Conservation (phyloP, 2,888 invertebrate species). For the Aspidiotus rigidus region DNA sequence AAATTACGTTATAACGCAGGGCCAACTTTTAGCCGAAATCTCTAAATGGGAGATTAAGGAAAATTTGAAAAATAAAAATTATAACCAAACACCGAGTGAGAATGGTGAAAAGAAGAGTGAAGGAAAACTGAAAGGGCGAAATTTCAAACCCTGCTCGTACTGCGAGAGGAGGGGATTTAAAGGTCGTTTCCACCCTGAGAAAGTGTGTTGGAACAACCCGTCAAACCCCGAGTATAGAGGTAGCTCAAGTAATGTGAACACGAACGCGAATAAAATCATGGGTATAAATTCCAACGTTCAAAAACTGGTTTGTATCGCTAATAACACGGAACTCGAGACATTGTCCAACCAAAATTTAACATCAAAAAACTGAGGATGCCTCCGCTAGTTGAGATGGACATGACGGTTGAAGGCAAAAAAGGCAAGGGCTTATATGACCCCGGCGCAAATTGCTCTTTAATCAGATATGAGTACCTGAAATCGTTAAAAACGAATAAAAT, state of each 20-base stretch:
- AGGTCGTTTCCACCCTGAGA: not conserved
- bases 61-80: not conserved
- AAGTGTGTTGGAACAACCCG: slow-evolving; percentile 1
- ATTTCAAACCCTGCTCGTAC: not conserved
- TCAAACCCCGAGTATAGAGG: not conserved
- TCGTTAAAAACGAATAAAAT: not conserved
- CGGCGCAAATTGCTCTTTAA: not conserved
- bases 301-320: not conserved
- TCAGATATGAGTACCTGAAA: not conserved
- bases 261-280: too few species aligned
- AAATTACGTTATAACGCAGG: not conserved
- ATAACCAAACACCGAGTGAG: not conserved
- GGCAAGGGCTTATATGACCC: not conserved
- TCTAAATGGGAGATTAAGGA: not conserved
- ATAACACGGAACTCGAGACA: slow-evolving; percentile 1
- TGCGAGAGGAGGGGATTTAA: not conserved
- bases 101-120: not conserved
- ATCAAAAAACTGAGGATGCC: slow-evolving; percentile 6
- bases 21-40: not conserved
- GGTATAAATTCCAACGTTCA: not conserved
- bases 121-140: not conserved
- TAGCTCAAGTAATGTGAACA: not conserved
- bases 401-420: not conserved
- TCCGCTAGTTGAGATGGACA: too few species aligned
- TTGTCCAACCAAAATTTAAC: not conserved